Evolutionary conservation across 1,140 invertebrate genomes (phyloP), one percentile per base, ranked within the genome.

Genomic region (Nomia melanderi): DNA sequence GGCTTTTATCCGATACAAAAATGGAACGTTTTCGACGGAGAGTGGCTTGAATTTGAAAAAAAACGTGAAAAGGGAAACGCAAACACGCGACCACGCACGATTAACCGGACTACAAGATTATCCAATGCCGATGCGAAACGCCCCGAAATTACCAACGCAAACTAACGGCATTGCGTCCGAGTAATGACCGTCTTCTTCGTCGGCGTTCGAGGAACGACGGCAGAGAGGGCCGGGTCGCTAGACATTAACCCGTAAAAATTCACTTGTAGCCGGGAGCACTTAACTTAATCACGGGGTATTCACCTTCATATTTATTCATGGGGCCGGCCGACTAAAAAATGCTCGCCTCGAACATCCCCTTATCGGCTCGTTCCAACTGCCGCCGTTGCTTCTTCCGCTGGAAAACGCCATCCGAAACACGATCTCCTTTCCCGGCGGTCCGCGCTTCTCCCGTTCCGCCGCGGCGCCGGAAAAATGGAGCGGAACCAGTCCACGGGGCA

Each of bases 211-310:
- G 5, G 17, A 17, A 2, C 29, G n/a, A n/a, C n/a, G n/a, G n/a
- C n/a, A n/a, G n/a, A n/a, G n/a, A n/a, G n/a, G n/a, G n/a, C n/a
- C 36, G 20, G 27, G 60, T 65, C 60, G 29, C 71, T 56, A 31
- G 33, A 56, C 62, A 41, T 74, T 74, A 74, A 74, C 62, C 62
- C 9, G 62, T 66, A 74, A 74, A 65, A 74, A 74, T 74, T 74
- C 62, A 66, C 64, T 75, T 57, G 64, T 67, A 67, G 20, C 66
- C 50, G 2, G 31, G 63, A 75, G 53, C 64, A 67, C 72, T 75
- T 75, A 67, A 54, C 53, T 67, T 75, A 75, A 75, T 75, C 53
- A 31, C 72, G 29, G 72, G 20, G 63, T 67, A 54, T 54, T 57
- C 50, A 25, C 11, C n/a, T 31, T 67, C 53, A 67, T 75, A 67